Evolutionary conservation across 2,888 invertebrate genomes (phyloP).

Genomic region (Nasonia oneida): DNA sequence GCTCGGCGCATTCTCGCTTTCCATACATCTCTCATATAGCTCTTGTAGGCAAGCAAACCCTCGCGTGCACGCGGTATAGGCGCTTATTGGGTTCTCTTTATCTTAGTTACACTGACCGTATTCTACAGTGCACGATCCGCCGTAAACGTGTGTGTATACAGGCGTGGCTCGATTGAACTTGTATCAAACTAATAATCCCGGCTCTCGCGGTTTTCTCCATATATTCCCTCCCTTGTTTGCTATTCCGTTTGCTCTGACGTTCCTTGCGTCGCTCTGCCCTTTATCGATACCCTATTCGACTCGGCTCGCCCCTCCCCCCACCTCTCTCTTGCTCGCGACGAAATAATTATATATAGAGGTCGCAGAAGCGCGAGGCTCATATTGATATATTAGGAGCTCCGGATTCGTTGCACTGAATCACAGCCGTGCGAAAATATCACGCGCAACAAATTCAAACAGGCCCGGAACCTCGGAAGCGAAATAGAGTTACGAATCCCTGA

Average conservation of each 20-base stretch:
- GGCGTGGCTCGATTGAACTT: slow-evolving; percentile 40
- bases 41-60: too few species aligned
- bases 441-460: too few species aligned
- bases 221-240: slow-evolving; percentile 12
- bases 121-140: not conserved
- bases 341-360: not conserved
- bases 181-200: slow-evolving; percentile 45
- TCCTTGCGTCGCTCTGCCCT: not conserved
- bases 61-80: too few species aligned
- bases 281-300: not conserved
- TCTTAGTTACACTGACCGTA: not conserved
- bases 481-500: too few species aligned
- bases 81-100: not conserved
- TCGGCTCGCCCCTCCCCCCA: not conserved
- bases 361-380: not conserved
- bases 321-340: too few species aligned
- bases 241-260: slow-evolving; percentile 25
- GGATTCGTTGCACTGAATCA: not conserved
- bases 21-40: too few species aligned
- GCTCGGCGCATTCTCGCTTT: too few species aligned
- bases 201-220: slow-evolving; percentile 11
- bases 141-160: not conserved
- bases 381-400: slow-evolving; percentile 12
- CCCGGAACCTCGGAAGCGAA: too few species aligned
- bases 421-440: not conserved